Conservation (phyloP, 2,797 vertebrate species). For the Tokudaia tokunoshimensis region DNA sequence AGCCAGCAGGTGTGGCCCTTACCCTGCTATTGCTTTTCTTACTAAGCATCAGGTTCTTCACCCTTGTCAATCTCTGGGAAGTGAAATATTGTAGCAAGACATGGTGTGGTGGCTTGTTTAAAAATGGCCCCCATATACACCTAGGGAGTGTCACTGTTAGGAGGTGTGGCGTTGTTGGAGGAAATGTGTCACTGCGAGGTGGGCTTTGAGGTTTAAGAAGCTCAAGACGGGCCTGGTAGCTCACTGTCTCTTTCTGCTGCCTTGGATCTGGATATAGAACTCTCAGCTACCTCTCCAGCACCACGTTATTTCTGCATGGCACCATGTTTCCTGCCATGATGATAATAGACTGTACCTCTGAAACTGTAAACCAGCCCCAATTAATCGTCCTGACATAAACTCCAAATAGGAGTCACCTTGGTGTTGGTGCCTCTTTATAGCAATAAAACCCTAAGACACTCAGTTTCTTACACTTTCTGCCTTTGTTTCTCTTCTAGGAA, state of each 20-base stretch:
- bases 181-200: neutral
- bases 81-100: neutral
- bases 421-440: neutral
- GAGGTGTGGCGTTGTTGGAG: neutral
- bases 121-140: neutral
- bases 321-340: neutral
- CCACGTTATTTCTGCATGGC: neutral
- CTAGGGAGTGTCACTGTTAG: neutral
- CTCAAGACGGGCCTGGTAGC: neutral
- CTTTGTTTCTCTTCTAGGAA: no score
- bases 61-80: neutral
- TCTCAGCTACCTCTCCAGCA: neutral
- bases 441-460: neutral
- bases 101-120: neutral
- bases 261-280: neutral
- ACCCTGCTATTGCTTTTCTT: neutral
- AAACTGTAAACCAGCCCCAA: neutral
- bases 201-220: neutral
- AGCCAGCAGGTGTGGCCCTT: neutral
- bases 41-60: no score
- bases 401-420: neutral
- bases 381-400: neutral
- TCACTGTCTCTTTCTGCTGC: neutral
- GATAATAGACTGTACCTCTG: neutral
- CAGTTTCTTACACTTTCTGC: neutral